phyloP scores from a whole-genome alignment of 2,797 vertebrate genomes.

The Limosa lapponica region DNA sequence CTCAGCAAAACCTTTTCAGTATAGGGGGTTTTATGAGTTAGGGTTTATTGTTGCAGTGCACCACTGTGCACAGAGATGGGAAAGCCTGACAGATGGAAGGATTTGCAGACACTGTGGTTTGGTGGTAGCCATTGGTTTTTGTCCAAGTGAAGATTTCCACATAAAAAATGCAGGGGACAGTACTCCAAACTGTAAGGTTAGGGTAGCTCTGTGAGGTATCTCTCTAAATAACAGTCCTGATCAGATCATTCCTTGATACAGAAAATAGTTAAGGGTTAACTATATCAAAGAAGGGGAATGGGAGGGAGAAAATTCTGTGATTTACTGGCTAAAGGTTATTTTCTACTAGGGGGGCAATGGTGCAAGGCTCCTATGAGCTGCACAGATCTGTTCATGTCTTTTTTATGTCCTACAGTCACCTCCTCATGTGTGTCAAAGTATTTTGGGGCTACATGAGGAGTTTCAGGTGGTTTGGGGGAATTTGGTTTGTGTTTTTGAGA shows the following conservation, averaged over 20 bases:
- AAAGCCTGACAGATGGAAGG: not conserved
- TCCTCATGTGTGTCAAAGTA: not conserved
- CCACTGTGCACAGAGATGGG: not conserved
- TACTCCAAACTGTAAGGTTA: not conserved
- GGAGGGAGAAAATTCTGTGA: not conserved
- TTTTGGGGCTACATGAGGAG: not conserved
- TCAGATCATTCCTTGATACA: not conserved
- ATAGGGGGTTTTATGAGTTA: not conserved
- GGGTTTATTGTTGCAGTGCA: not conserved
- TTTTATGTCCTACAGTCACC: not conserved
- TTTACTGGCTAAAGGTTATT: not conserved
- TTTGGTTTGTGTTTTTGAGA: not conserved
- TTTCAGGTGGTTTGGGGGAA: not conserved
- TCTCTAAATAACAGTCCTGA: not conserved
- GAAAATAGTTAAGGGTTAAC: not conserved
- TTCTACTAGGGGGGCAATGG: not conserved
- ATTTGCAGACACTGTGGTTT: not conserved
- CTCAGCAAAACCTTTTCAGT: not conserved
- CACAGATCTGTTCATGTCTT: not conserved
- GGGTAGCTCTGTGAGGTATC: not conserved
- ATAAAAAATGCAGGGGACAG: not conserved
- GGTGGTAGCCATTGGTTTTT: not conserved
- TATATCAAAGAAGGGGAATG: fast-evolving
- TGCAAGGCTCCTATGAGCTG: not conserved
- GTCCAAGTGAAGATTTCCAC: not conserved